phyloP scores from a whole-genome alignment of 2,797 vertebrate species.

The Catamblyrhynchus diadema region DNA sequence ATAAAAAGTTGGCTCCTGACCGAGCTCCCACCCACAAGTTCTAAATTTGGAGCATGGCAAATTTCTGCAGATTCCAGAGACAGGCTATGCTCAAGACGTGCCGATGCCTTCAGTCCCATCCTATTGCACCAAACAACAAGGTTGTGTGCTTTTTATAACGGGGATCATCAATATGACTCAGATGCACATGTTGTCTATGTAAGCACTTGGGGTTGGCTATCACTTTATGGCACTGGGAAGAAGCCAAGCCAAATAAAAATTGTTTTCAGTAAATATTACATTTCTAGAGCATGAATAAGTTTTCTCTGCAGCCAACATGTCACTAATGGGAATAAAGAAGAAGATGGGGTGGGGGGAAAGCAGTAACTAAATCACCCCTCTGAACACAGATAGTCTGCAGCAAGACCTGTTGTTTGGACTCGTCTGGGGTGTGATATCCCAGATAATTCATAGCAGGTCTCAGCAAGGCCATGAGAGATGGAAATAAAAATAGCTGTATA shows the following conservation, averaged over 20 bases:
- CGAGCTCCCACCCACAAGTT: slow-evolving; percentile 61
- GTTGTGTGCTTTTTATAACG: slow-evolving; percentile 45
- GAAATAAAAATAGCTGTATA: slow-evolving; percentile 42
- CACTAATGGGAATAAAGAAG: slow-evolving; percentile 69
- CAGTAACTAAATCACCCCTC: slow-evolving; percentile 59
- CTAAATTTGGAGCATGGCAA: slow-evolving; percentile 77
- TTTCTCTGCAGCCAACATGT: slow-evolving; percentile 59
- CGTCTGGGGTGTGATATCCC: slow-evolving; percentile 43
- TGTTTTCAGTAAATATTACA: slow-evolving; percentile 67
- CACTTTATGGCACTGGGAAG: slow-evolving; percentile 57
- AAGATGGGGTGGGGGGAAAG: slow-evolving; percentile 34
- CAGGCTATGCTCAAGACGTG: slow-evolving; percentile 58
- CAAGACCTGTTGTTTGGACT: slow-evolving; percentile 57
- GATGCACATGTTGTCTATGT: slow-evolving; percentile 64
- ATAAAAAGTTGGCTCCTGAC: slow-evolving; percentile 70
- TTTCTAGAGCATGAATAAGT: slow-evolving; percentile 62
- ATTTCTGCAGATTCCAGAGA: slow-evolving; percentile 70
- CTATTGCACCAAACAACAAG: slow-evolving; percentile 49
- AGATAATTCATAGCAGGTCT: slow-evolving; percentile 50
- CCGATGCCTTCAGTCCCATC: slow-evolving; percentile 47
- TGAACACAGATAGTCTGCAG: slow-evolving; percentile 48
- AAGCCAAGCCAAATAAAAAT: slow-evolving; percentile 74
- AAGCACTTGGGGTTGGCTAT: slow-evolving; percentile 64
- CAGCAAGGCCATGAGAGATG: slow-evolving; percentile 1
- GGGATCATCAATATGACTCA: slow-evolving; percentile 73